Conservation (phyloP, 1,140 invertebrate genomes). For the Macrotrachela quadricornifera region DNA sequence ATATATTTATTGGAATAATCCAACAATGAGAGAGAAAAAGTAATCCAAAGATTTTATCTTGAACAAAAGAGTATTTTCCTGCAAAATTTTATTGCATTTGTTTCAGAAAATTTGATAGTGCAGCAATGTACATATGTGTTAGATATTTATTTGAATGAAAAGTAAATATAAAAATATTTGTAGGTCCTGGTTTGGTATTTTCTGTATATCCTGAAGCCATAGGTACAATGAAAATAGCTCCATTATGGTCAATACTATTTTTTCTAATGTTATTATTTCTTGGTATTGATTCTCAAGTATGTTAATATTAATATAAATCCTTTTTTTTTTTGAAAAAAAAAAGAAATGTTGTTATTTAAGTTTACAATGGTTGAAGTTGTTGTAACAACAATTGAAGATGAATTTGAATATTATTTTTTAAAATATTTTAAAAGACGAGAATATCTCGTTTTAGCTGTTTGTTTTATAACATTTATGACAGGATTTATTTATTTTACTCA, state of each 20-base stretch:
- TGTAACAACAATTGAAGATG: constrained; percentile 69
- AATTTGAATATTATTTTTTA: constrained; percentile 59
- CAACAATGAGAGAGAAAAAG: too few species aligned
- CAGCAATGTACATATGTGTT: too few species aligned
- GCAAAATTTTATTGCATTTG: too few species aligned
- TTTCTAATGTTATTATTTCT: constrained; percentile 27
- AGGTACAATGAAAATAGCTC: constrained; percentile 19
- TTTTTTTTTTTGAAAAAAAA: too few species aligned
- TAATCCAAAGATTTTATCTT: too few species aligned
- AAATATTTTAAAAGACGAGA: constrained; percentile 60
- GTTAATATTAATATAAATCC: constrained; percentile 1
- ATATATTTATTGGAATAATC: too few species aligned
- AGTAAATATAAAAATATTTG: too few species aligned
- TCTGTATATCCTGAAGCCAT: constrained; percentile 19
- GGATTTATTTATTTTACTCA: constrained; percentile 35
- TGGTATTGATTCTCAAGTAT: constrained; percentile 69
- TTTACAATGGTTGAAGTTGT: constrained; percentile 67
- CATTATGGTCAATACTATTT: constrained; percentile 23
- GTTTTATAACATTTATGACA: constrained; percentile 53
- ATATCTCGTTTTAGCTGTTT: constrained; percentile 56
- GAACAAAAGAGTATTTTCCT: too few species aligned
- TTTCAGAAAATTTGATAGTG: too few species aligned
- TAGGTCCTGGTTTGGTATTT: too few species aligned
- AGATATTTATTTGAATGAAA: too few species aligned
- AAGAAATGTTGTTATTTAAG: constrained; percentile 13